Percentiles rank a stretch among this genome's conserved stretches.
phyloP scores from a whole-genome alignment of 1,140 invertebrate species.

The Pogonus chalceus region DNA sequence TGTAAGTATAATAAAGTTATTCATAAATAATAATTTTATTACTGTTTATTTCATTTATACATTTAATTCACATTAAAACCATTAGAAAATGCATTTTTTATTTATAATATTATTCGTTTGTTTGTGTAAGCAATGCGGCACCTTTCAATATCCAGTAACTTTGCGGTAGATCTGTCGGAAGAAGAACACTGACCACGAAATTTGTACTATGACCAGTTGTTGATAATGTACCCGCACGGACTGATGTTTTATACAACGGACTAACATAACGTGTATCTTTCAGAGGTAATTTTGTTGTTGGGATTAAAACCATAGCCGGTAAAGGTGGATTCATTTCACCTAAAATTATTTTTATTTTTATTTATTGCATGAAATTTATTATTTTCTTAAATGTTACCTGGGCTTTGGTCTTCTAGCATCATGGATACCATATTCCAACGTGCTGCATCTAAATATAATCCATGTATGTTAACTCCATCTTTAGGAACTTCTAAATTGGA shows the following conservation, averaged over 20 bases:
- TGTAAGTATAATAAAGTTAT: neutral
- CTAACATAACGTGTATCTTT: slow-evolving; percentile 58
- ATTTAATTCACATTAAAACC: neutral
- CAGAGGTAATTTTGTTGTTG: slow-evolving; percentile 47
- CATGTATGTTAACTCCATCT: slow-evolving; percentile 74
- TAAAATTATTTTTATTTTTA: slow-evolving; percentile 23
- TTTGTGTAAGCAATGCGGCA: slow-evolving; percentile 70
- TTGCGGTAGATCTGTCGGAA: slow-evolving; percentile 49
- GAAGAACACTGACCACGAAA: slow-evolving; percentile 69
- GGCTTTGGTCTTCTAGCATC: slow-evolving; percentile 58
- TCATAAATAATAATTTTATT: neutral
- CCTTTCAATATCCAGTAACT: slow-evolving; percentile 81
- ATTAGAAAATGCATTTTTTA: neutral
- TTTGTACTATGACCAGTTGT: slow-evolving; percentile 86
- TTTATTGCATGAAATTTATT: slow-evolving; percentile 31
- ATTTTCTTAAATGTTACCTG: slow-evolving; percentile 38
- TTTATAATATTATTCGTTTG: slow-evolving; percentile 45
- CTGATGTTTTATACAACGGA: slow-evolving; percentile 79
- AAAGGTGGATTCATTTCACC: slow-evolving; percentile 68
- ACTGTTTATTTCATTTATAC: neutral
- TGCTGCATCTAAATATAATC: slow-evolving; percentile 78
- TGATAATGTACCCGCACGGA: slow-evolving; percentile 69
- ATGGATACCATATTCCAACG: slow-evolving; percentile 60
- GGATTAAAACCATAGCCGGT: slow-evolving; percentile 65
- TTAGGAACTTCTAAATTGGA: slow-evolving; percentile 46